Conservation (phyloP, 2,113 vertebrate genomes). For the Emydocephalus ijimae region DNA sequence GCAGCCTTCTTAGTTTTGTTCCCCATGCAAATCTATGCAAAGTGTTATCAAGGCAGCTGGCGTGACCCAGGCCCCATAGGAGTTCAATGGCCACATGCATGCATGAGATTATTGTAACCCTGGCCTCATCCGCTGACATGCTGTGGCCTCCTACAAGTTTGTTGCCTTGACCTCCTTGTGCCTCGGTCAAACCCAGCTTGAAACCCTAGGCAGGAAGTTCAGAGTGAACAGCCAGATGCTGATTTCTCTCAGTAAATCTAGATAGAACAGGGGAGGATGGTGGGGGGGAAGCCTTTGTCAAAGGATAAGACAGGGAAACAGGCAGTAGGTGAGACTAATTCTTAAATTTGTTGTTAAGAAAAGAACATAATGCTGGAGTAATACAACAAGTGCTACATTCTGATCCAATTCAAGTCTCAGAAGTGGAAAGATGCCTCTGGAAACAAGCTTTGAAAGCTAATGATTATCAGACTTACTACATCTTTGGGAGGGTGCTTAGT, state of each 20-base stretch:
- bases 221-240: slow-evolving; percentile 30
- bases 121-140: slow-evolving; percentile 55
- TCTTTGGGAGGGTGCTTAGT: neutral
- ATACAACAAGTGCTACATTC: neutral
- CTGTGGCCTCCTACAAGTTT: slow-evolving; percentile 32
- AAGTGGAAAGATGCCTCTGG: neutral
- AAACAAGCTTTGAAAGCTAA: neutral
- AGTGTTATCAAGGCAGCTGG: slow-evolving; percentile 30
- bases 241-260: slow-evolving; percentile 32
- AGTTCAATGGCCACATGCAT: slow-evolving; percentile 54
- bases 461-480: neutral
- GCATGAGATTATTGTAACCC: slow-evolving; percentile 40
- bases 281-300: neutral
- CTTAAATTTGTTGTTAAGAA: neutral
- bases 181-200: slow-evolving; percentile 34
- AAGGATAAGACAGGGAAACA: neutral
- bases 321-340: neutral
- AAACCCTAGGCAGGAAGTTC: slow-evolving; percentile 42
- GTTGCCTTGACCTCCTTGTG: slow-evolving; percentile 39
- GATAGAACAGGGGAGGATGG: neutral
- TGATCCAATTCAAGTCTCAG: neutral
- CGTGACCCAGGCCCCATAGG: slow-evolving; percentile 20
- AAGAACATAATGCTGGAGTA: neutral
- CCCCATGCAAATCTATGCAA: neutral
- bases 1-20: rapidly evolving